A percentile compares a stretch with the other conserved stretches of the same genome.
These are phyloP conservation scores for Halictus quadricinctus DNA, from an alignment of 2,888 invertebrate genomes.

Conservation along the genomic window DNA sequence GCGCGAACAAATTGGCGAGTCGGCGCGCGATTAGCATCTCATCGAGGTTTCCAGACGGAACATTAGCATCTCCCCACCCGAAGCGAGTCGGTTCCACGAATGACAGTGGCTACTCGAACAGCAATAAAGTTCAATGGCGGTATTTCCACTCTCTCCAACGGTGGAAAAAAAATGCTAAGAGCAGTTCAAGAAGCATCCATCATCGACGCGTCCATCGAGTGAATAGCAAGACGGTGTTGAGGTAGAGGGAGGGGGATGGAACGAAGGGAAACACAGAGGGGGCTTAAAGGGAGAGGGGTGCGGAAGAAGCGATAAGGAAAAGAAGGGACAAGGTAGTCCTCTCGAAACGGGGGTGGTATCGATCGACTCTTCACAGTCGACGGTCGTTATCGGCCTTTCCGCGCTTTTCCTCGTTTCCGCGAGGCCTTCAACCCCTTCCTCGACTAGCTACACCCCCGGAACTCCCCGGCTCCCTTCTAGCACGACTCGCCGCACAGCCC, in stretches of 20 bases:
- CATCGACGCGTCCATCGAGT: slow-evolving; percentile 32
- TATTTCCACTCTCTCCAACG: slow-evolving; percentile 52
- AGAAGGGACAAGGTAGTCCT: slow-evolving; percentile 46
- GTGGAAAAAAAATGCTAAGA: slow-evolving; percentile 43
- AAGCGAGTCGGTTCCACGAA: slow-evolving; percentile 2
- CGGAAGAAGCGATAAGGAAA: slow-evolving; percentile 38
- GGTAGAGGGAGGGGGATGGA: background rate
- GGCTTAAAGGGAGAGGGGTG: slow-evolving; percentile 1
- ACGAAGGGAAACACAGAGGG: background rate
- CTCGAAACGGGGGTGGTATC: slow-evolving; percentile 59
- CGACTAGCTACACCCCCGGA: slow-evolving; percentile 13
- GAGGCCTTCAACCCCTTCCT: slow-evolving; percentile 57
- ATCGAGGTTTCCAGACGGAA: background rate
- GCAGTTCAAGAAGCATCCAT: slow-evolving; percentile 50
- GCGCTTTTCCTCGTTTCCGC: slow-evolving; percentile 62
- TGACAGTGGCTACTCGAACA: slow-evolving; percentile 45
- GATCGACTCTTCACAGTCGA: slow-evolving; percentile 65
- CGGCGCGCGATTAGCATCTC: background rate
- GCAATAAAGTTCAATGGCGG: slow-evolving; percentile 55
- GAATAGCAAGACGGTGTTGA: slow-evolving; percentile 15
- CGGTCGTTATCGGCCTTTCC: slow-evolving; percentile 68
- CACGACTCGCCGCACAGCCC: slow-evolving; percentile 6
- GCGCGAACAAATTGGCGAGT: background rate
- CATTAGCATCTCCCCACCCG: background rate
- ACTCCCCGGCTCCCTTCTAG: background rate